A percentile compares a stretch with the other conserved stretches of the same genome.
Evolutionary conservation across 2,113 vertebrate species (phyloP).

Genomic region (Stigmatopora argus): DNA sequence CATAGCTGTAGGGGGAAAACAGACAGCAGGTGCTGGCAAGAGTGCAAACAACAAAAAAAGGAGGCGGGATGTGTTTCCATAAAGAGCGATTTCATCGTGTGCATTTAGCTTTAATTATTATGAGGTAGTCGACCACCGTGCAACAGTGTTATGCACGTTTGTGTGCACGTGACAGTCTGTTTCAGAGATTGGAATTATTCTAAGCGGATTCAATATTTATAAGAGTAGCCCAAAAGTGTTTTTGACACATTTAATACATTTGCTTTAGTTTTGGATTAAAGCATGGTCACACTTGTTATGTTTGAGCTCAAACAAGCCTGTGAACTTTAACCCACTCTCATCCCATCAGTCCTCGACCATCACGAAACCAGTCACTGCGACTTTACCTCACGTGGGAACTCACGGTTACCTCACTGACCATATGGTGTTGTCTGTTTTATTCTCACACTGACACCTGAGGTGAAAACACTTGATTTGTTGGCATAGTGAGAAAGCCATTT

Average conservation of each 20-base stretch:
- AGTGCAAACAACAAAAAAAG: slow-evolving; percentile 30
- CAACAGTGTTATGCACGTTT: slow-evolving; percentile 1
- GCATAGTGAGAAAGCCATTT: slow-evolving; percentile 27
- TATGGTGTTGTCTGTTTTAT: slow-evolving; percentile 43
- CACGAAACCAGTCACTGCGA: slow-evolving; percentile 45
- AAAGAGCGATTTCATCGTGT: neutral
- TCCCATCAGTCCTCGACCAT: slow-evolving; percentile 64
- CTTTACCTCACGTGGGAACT: slow-evolving; percentile 37
- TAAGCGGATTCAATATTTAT: too few species aligned
- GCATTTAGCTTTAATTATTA: neutral
- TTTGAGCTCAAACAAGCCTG: slow-evolving; percentile 20
- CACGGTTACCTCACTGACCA: slow-evolving; percentile 30
- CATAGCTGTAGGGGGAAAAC: slow-evolving; percentile 10
- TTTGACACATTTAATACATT: too few species aligned
- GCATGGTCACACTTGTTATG: slow-evolving; percentile 5
- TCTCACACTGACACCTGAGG: slow-evolving; percentile 42
- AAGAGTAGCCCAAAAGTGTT: too few species aligned
- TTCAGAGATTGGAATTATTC: too few species aligned
- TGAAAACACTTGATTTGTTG: slow-evolving; percentile 41
- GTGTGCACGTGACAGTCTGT: slow-evolving; percentile 8
- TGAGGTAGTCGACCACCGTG: neutral
- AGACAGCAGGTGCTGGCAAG: slow-evolving; percentile 17
- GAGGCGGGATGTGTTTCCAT: neutral
- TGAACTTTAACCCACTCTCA: slow-evolving; percentile 46
- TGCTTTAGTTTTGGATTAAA: slow-evolving; percentile 24